Evolutionary conservation across 2,888 invertebrate species (phyloP), one percentile per base, ranked within the genome.

Genomic region (Trachelus stipa): DNA sequence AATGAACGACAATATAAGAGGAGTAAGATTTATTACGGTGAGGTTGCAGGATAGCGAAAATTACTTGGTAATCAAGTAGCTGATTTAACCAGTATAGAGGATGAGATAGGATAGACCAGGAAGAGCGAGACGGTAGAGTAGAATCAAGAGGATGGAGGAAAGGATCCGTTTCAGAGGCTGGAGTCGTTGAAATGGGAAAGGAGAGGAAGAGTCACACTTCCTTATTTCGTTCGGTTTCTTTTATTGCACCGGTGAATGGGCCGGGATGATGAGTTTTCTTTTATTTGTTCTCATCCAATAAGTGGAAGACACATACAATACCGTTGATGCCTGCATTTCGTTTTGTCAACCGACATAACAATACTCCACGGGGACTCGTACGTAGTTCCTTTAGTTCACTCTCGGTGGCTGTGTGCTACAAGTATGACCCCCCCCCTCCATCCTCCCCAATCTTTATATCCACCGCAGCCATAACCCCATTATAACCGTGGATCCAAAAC

Each of bases 231-330:
- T 77, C 83, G 79, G 81, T 81, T 83, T 80, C 86, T 84, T 88
- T 87, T 87, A 88, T 88, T 83, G 83, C 77, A 76, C 79, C 56
- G 81, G 81, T 81, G 84, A 83, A 84, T 83, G 80, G 79, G 77
- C 77, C 74, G 81, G 79, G 83, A 86, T 85, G 83, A 87, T 84
- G 87, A 85, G 85, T 84, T 85, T 83, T 83, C 81, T 83, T 84
- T 85, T 84, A 87, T 87, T 87, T 87, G 83, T 86, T 83, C 85
- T 83, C 83, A 79, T 84, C 83, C 87, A 83, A 86, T 85, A 84
- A 84, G 79, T 84, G 81, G 81, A 80, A 79, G 83, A 81, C 33
- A 74, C 75, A 73, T 69, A 71, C 69, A 76, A 78, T 78, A 75
- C 68, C 75, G 75, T 69, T 75, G 56, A 56, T 23, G 56, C 56